These are phyloP conservation scores for Amphimedon queenslandica DNA, from an alignment of 37 sponge, comb jelly and placozoan genomes.

Conservation along the genomic window DNA sequence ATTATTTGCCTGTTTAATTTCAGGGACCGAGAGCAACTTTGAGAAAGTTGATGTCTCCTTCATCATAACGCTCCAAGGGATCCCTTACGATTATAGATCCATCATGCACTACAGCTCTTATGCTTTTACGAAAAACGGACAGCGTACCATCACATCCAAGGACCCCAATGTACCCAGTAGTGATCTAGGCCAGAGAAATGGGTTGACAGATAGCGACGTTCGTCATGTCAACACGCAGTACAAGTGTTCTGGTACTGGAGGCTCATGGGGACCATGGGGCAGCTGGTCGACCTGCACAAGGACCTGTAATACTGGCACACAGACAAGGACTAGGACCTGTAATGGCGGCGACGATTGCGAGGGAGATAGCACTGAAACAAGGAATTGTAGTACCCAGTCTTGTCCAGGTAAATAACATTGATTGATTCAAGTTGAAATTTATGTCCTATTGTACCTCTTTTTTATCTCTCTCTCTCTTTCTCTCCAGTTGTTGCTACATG, in stretches of 20 bases:
- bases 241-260: background rate
- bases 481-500: slow-evolving; percentile 23
- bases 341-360: slow-evolving; percentile 8
- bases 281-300: slow-evolving; percentile 47
- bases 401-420: slow-evolving; percentile 5
- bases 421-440: too few relatives aligned
- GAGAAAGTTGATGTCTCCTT: slow-evolving; percentile 15
- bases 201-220: slow-evolving; percentile 38
- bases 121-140: slow-evolving; percentile 59
- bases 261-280: slow-evolving; percentile 33
- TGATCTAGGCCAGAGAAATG: slow-evolving; percentile 51
- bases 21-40: slow-evolving; percentile 32
- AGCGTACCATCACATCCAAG: slow-evolving; percentile 47
- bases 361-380: slow-evolving; percentile 1
- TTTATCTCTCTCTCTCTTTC: too few relatives aligned
- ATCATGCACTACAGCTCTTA: slow-evolving; percentile 70
- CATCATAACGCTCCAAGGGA: slow-evolving; percentile 29
- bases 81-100: slow-evolving; percentile 69
- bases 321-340: slow-evolving; percentile 6
- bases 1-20: too few relatives aligned
- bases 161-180: slow-evolving; percentile 5
- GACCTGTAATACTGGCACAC: slow-evolving; percentile 41
- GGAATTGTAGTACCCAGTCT: slow-evolving; percentile 11
- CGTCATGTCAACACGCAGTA: slow-evolving; percentile 55
- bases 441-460: too few relatives aligned